Evolutionary conservation across 2,113 vertebrate genomes (phyloP), one percentile per base, ranked within the genome.

Genomic region (Fulmarus glacialis): DNA sequence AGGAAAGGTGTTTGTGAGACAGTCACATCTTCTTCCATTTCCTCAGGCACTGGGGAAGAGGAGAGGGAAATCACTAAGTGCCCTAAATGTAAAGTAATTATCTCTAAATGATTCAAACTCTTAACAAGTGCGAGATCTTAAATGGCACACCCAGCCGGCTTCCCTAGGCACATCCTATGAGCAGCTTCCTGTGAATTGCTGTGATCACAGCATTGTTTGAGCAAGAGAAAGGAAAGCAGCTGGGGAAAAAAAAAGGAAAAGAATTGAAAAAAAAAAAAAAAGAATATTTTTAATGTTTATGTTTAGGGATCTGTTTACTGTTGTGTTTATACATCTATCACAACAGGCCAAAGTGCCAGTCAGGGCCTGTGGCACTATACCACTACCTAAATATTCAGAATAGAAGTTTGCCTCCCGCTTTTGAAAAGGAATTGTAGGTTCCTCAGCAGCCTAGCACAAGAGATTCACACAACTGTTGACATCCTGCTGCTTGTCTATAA

Each of bases 51-150:
- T 73, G 36, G n/a, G 30, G 29, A 85, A 93, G 91, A 71, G 53
- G 26, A 88, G 72, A 92, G 38, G 82, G 82, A 94, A 91, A 91
- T 96, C 95, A 78, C 36, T 48, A 55, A 88, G 62, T 87, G 72
- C 52, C 77, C 71, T 75, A 96, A 95, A 96, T 90, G 74, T 88
- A 66, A 95, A 85, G 80, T 91, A 88, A 95, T 95, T 90, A 90
- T 81, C 79, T 81, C 63, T 64, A 59, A 94, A 96, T 81, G 71
- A 92, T 89, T 92, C 87, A 67, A 87, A 95, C 23, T 67, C 47
- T 82, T 82, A 94, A 48, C 86, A 96, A 90, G 52, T 89, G 19
- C 68, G 70, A 87, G 81, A 96, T 87, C 40, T 96, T 11, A 91
- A 95, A 68, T 40, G 95, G 71, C 95, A 95, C 95, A 92, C 96